phyloP scores from a whole-genome alignment of 2,888 invertebrate genomes.

The Dusona sp. region DNA sequence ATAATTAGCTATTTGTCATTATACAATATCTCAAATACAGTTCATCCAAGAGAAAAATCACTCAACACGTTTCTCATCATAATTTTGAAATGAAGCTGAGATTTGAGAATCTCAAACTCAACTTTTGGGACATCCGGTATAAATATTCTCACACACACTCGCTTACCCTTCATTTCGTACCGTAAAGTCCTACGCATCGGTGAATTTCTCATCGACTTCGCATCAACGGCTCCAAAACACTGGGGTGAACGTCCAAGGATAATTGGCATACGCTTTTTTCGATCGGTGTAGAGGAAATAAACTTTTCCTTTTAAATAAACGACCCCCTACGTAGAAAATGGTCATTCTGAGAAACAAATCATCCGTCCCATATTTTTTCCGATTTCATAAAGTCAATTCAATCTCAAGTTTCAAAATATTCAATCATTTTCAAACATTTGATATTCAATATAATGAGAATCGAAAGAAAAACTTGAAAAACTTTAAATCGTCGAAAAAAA shows the following conservation, averaged over 20 bases:
- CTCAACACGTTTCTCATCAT: background rate
- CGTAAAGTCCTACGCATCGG: slow-evolving; percentile 48
- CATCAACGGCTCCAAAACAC: slow-evolving; percentile 48
- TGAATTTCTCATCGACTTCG: slow-evolving; percentile 62
- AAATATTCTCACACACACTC: slow-evolving; percentile 15
- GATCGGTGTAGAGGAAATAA: slow-evolving; percentile 26
- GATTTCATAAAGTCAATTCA: background rate
- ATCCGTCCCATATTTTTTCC: background rate
- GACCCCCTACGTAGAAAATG: background rate
- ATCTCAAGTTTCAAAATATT: background rate
- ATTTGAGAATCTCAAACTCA: background rate
- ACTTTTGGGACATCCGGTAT: slow-evolving; percentile 17
- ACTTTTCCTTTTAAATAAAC: slow-evolving; percentile 7
- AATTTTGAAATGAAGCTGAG: background rate
- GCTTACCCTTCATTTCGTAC: slow-evolving; percentile 32
- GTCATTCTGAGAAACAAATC: background rate
- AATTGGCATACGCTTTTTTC: slow-evolving; percentile 38
- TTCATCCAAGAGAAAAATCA: background rate
- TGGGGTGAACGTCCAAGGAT: slow-evolving; percentile 23
- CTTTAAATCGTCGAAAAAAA: background rate
- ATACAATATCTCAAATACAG: background rate
- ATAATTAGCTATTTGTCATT: background rate
- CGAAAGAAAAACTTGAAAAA: background rate
- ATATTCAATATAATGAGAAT: background rate
- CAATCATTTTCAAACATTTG: background rate